phyloP scores from a whole-genome alignment of 2,888 invertebrate genomes.

The Agonopterix arenella region DNA sequence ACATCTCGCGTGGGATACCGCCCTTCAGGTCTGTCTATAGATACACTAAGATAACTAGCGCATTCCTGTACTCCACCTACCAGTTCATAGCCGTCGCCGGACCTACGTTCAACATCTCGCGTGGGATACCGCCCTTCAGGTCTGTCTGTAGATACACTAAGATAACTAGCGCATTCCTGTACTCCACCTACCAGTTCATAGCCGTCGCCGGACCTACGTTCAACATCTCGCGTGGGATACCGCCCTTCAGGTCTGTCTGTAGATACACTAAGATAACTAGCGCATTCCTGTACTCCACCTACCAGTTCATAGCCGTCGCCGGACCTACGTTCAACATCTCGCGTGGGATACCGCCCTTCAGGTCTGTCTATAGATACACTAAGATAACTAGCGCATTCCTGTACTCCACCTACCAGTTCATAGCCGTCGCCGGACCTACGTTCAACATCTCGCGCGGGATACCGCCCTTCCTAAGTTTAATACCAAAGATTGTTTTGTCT shows the following conservation, averaged over 20 bases:
- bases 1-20: constrained; percentile 76
- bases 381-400: constrained; percentile 75
- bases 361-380: constrained; percentile 21
- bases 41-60: constrained; percentile 79
- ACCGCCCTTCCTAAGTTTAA: constrained; percentile 83
- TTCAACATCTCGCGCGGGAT: constrained; percentile 74
- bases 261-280: constrained; percentile 69
- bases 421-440: constrained; percentile 72
- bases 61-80: constrained; percentile 37
- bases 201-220: constrained; percentile 72
- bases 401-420: constrained; percentile 58
- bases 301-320: constrained; percentile 75
- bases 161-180: constrained; percentile 63
- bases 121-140: constrained; percentile 81
- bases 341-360: constrained; percentile 81
- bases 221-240: constrained; percentile 75
- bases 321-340: constrained; percentile 68
- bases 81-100: constrained; percentile 75
- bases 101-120: constrained; percentile 67
- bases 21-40: constrained; percentile 70
- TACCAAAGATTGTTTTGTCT: no score
- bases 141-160: constrained; percentile 71
- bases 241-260: constrained; percentile 73
- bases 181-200: constrained; percentile 63
- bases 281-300: constrained; percentile 35